A percentile compares a stretch with the other conserved stretches of the same genome.
Evolutionary conservation across 2,888 invertebrate genomes (phyloP).

Genomic region (Therioaphis trifolii): DNA sequence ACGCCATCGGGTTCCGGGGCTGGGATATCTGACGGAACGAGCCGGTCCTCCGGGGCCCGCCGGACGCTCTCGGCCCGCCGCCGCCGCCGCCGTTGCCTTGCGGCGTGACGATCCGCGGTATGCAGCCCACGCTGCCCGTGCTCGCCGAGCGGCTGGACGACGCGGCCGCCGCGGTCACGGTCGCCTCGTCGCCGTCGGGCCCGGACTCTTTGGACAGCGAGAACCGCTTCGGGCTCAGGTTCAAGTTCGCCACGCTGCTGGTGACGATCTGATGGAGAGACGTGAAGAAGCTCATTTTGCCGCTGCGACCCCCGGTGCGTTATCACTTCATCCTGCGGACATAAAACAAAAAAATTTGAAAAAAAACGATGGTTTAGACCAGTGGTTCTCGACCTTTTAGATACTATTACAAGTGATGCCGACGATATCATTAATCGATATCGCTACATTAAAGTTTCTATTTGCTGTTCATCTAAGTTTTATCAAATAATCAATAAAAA

Average conservation of each 20-base stretch:
- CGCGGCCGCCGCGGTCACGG: conserved; percentile 37
- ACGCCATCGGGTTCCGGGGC: conserved; percentile 76
- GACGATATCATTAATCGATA: no score
- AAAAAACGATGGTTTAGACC: neutral
- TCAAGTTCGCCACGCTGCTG: conserved; percentile 85
- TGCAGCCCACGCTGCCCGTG: conserved; percentile 70
- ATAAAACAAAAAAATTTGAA: no score
- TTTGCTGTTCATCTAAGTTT: no score
- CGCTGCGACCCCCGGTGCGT: neutral
- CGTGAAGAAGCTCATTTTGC: conserved; percentile 84
- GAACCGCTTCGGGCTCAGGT: conserved; percentile 80
- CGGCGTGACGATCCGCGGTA: conserved; percentile 79
- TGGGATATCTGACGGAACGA: conserved; percentile 72
- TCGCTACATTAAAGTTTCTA: no score
- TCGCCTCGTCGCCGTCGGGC: conserved; percentile 66
- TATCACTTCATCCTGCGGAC: conserved; percentile 47
- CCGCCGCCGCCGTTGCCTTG: conserved; percentile 72
- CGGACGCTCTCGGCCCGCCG: conserved; percentile 73
- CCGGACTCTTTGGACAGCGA: conserved; percentile 78
- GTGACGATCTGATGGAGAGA: conserved; percentile 87
- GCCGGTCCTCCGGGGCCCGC: conserved; percentile 73
- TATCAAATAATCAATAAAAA: no score
- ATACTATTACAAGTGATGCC: no score
- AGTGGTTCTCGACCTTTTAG: no score
- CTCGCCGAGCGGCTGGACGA: conserved; percentile 63